phyloP scores from a whole-genome alignment of 30 jellyfish, hydroid and myxozoan species.

The Catostylus mosaicus region DNA sequence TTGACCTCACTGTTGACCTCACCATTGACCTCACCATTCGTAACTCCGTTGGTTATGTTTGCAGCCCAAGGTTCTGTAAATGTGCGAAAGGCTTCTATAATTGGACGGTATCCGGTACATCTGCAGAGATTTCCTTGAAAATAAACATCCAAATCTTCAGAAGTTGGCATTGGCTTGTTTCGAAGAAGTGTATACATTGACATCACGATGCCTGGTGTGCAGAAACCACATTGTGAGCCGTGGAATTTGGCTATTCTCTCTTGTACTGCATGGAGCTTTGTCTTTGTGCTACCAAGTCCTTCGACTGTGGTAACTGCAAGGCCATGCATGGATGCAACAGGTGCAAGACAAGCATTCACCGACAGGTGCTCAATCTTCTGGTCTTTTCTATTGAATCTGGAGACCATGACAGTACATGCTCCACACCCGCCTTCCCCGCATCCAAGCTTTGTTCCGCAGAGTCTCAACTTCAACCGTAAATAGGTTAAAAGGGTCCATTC shows the following conservation, averaged over 20 bases:
- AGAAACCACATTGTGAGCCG: slow-evolving; percentile 67
- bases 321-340: slow-evolving; percentile 61
- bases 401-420: slow-evolving; percentile 63
- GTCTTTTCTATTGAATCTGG: slow-evolving; percentile 37
- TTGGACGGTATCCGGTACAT: slow-evolving; percentile 39
- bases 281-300: slow-evolving; percentile 64
- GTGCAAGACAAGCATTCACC: slow-evolving; percentile 53
- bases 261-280: slow-evolving; percentile 45
- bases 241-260: slow-evolving; percentile 55
- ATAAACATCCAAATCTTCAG: slow-evolving; percentile 46
- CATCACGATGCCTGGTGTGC: slow-evolving; percentile 67
- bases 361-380: slow-evolving; percentile 46
- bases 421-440: slow-evolving; percentile 75
- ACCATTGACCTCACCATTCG: slow-evolving; percentile 28
- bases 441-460: slow-evolving; percentile 62
- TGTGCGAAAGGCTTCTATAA: slow-evolving; percentile 58
- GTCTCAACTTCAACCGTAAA: slow-evolving; percentile 49
- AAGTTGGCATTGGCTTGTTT: slow-evolving; percentile 44
- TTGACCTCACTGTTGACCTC: slow-evolving; percentile 1
- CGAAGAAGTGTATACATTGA: slow-evolving; percentile 59
- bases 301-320: slow-evolving; percentile 64
- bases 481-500: slow-evolving; percentile 53
- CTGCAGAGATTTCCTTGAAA: slow-evolving; percentile 49
- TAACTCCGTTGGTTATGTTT: not conserved
- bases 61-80: slow-evolving; percentile 33